Percentiles rank a stretch among this genome's conserved stretches.
These are phyloP conservation scores for Itoplectis maculator DNA, from an alignment of 2,888 invertebrate species.

Conservation along the genomic window DNA sequence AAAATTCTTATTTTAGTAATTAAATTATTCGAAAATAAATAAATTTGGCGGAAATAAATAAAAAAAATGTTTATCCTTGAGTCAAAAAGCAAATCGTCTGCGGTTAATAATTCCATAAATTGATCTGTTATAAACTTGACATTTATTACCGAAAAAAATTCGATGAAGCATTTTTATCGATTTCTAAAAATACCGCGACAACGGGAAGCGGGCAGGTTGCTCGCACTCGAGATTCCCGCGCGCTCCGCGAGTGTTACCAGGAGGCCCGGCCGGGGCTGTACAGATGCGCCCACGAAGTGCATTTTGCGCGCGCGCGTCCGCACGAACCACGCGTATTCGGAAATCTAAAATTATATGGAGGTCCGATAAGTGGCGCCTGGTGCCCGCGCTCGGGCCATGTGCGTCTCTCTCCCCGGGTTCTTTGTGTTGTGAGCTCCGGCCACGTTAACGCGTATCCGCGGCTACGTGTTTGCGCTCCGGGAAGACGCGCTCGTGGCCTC, in stretches of 20 bases:
- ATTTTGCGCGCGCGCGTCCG: slow-evolving; percentile 37
- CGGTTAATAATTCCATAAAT: neutral
- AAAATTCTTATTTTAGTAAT: too few species aligned
- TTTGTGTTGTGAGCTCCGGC: slow-evolving; percentile 34
- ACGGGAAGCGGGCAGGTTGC: slow-evolving; percentile 60
- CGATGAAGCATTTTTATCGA: slow-evolving; percentile 6
- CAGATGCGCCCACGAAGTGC: slow-evolving; percentile 27
- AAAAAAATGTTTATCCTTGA: too few species aligned
- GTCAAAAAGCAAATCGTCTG: too few species aligned
- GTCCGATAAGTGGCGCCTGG: slow-evolving; percentile 70
- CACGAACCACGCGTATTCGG: slow-evolving; percentile 67
- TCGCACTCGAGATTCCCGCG: slow-evolving; percentile 55
- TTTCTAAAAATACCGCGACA: slow-evolving; percentile 60
- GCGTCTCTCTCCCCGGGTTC: slow-evolving; percentile 23
- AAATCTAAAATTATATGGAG: slow-evolving; percentile 74
- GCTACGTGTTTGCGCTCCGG: neutral
- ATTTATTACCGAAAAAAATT: neutral
- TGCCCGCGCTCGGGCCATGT: slow-evolving; percentile 67
- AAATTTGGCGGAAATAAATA: too few species aligned
- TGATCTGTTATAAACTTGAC: neutral
- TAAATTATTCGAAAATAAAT: too few species aligned
- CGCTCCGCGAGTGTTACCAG: slow-evolving; percentile 39
- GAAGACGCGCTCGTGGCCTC: slow-evolving; percentile 27
- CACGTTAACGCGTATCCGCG: slow-evolving; percentile 15
- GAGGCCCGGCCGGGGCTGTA: slow-evolving; percentile 32